Evolutionary conservation across 2,797 vertebrate genomes (phyloP).

Genomic region (Anabacerthia variegaticeps): DNA sequence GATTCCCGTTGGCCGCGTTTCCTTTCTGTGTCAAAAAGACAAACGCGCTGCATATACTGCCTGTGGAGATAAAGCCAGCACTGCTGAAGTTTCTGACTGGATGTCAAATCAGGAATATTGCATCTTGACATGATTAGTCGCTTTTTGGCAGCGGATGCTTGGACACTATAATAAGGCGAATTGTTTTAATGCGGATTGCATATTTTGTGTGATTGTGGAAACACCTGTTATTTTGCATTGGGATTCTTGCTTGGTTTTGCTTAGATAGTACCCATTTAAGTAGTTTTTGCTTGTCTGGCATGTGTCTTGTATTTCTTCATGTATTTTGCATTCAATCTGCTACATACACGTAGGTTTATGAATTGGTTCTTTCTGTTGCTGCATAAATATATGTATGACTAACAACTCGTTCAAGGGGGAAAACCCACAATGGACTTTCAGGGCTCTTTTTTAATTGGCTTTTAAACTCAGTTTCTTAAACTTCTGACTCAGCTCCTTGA

Average conservation of each 20-base stretch:
- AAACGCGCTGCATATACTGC: background rate
- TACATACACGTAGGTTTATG: conserved; percentile 62
- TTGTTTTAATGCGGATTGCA: conserved; percentile 49
- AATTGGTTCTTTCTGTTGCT: conserved; percentile 81
- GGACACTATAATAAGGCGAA: conserved; percentile 82
- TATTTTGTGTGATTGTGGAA: conserved; percentile 77
- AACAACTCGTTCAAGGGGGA: background rate
- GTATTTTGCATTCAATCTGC: conserved; percentile 51
- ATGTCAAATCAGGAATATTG: conserved; percentile 72
- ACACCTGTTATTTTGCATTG: conserved; percentile 71
- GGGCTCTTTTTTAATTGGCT: background rate
- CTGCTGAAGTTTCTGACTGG: conserved; percentile 46
- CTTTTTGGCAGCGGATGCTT: conserved; percentile 73
- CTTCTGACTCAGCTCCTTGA: background rate
- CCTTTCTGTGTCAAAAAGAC: conserved; percentile 47
- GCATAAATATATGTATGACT: conserved; percentile 58
- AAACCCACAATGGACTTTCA: background rate
- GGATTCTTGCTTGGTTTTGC: conserved; percentile 70
- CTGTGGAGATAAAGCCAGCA: conserved; percentile 24
- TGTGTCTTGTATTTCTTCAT: conserved; percentile 64
- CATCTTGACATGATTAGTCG: conserved; percentile 63
- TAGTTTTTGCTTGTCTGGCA: conserved; percentile 77
- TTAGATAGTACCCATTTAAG: conserved; percentile 46
- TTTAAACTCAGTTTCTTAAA: background rate
- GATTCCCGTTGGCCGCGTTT: background rate